Conservation (phyloP, 2,888 invertebrate genomes). For the Apotomis turbidana region DNA sequence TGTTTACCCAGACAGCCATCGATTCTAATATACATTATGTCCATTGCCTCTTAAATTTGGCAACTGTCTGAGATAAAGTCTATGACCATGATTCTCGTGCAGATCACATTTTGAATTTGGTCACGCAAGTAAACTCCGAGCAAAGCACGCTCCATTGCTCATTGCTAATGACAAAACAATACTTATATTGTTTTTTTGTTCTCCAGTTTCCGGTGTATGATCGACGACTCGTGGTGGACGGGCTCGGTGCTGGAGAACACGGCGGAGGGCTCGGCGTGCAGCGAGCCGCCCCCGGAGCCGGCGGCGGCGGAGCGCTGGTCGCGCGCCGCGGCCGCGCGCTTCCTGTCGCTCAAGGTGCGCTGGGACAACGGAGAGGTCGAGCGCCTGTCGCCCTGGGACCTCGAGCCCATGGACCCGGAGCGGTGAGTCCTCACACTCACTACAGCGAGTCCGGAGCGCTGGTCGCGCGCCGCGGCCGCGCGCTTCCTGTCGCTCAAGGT, state of each 20-base stretch:
- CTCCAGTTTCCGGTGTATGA: constrained; percentile 93
- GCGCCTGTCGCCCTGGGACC: constrained; percentile 98
- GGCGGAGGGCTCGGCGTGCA: constrained; percentile 27
- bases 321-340: constrained; percentile 56
- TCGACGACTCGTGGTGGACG: constrained; percentile 98
- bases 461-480: too few species aligned
- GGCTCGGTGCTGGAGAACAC: constrained; percentile 82
- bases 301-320: constrained; percentile 39
- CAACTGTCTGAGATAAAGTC: too few species aligned
- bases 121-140: too few species aligned
- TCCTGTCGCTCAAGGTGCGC: constrained; percentile 82
- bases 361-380: constrained; percentile 98
- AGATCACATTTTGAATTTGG: too few species aligned
- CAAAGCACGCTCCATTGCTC: too few species aligned
- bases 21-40: too few species aligned
- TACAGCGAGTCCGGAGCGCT: too few species aligned
- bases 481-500: too few species aligned
- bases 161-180: not conserved
- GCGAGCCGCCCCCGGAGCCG: constrained; percentile 38
- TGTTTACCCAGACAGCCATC: too few species aligned
- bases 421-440: not conserved
- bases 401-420: constrained; percentile 91
- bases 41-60: too few species aligned
- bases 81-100: too few species aligned
- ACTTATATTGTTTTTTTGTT: not conserved